These are phyloP conservation scores for Amphiprion percula DNA, from an alignment of 2,113 vertebrate genomes.

Conservation along the genomic window DNA sequence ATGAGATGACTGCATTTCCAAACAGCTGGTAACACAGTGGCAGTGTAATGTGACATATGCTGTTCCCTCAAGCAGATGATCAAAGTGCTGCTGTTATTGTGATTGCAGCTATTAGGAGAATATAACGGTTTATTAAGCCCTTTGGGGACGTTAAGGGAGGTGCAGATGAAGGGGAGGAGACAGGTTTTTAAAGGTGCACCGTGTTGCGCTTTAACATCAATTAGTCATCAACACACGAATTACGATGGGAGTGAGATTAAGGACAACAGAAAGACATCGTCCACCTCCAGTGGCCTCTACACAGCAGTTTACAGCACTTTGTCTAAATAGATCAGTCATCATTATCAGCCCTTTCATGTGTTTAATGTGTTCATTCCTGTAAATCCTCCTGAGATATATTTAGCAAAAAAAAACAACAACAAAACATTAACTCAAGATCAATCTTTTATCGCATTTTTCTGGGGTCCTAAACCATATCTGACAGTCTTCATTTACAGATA, in stretches of 20 bases:
- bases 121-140: conserved; percentile 20
- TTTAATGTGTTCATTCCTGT: no score
- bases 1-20: conserved; percentile 9
- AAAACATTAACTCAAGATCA: no score
- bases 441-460: no score
- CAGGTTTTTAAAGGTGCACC: neutral
- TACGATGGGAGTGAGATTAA: neutral
- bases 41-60: conserved; percentile 16
- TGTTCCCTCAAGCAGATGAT: conserved; percentile 12
- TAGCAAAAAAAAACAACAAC: no score
- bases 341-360: no score
- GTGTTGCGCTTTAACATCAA: neutral
- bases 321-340: no score
- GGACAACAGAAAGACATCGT: neutral
- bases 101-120: conserved; percentile 40
- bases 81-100: conserved; percentile 6
- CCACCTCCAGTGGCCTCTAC: neutral
- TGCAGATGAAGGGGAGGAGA: neutral
- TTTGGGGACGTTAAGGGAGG: neutral
- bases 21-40: conserved; percentile 29
- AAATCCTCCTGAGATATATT: no score
- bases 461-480: no score
- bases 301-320: neutral
- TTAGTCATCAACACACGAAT: neutral
- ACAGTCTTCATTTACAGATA: no score